Evolutionary conservation across 2,797 vertebrate species (phyloP), one percentile per base, ranked within the genome.

Genomic region (Simalia tracyae): DNA sequence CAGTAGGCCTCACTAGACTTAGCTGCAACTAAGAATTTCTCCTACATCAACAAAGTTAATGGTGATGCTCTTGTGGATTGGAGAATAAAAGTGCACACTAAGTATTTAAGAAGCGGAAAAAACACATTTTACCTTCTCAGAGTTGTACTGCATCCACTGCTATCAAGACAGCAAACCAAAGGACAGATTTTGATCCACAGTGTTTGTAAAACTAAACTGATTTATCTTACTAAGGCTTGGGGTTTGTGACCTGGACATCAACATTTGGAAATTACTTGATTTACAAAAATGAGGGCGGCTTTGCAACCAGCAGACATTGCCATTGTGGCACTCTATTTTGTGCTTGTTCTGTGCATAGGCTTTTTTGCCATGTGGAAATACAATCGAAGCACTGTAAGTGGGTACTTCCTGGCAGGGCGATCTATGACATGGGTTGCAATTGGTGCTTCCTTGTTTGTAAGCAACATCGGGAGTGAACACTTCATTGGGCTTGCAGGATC

Each of bases 381-480:
- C 96, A 99, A 99, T 96, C 98, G 98, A 95, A 99, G 98, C 98
- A 99, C 99, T 86, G 98, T 99, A 93, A 99, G 98, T 59, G 99
- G 99, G 97, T 99, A 99, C 98, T 99, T 99, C 96, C 97, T 99
- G 97, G 99, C 99, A 89, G 99, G 99, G 96, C 98, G 99, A 96
- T 99, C 98, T 95, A 99, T 99, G 99, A 98, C 98, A 12, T 99
- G 99, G 99, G 96, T 98, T 88, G 98, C 99, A 85, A 97, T 99
- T 76, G 99, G 99, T 88, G 99, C 99, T 93, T 99, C 99, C 8
- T 98, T 99, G 89, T 99, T 99, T 95, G 99, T 99, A 97, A 99
- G 99, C 98, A 99, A 99, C 98, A 99, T 99, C 95, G 99, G 99
- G 97, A 99, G 99, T 93, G 99, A 99, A 97, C 99, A 99, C 97